Evolutionary conservation across 2,888 invertebrate genomes (phyloP), one percentile per base, ranked within the genome.

Genomic region (Heteropelma amictum): DNA sequence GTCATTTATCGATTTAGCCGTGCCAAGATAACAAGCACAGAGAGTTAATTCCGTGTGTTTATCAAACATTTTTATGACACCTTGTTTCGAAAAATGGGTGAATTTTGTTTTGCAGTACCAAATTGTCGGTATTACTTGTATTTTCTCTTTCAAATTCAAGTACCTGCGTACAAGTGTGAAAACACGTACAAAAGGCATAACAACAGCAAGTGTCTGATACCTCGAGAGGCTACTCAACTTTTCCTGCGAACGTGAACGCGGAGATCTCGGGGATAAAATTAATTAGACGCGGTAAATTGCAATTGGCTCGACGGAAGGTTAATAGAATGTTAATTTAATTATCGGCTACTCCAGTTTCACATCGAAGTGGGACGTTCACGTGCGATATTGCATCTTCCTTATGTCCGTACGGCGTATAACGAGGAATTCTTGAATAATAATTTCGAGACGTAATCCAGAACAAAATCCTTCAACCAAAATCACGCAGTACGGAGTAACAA

Each of bases 251-350:
- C n/a, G 33, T 26, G 14, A 17, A 2, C 7, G 17, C 26, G 7
- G 26, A 14, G 14, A 38, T 42, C 56, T 53, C 58, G 26, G 14
- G 61, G n/a, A 70, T 26, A 21, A 14, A 35, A 70, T 54, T 28
- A 54, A 70, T 63, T 61, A 33, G 40, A 53, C 54, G 17, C 21
- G 45, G 12, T 47, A 54, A 54, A 54, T 63, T 54, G 12, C 61
- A 35, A 70, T 70, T 61, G 70, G 61, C 19, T 12, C 45, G 14
- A 54, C 45, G 8, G 26, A 3, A n/a, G 35, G 28, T 54, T 54
- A 45, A 61, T 54, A 54, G 45, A 63, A 63, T 61, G 35, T 70
- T 70, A 63, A 70, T 54, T 54, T 63, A 33, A 54, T 70, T 47
- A 28, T 70, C 54, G 61, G 26, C 19, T 30, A 54, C 10, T 26